Evolutionary conservation across 2,797 vertebrate genomes (phyloP).

Genomic region (Aulostomus chinensis): DNA sequence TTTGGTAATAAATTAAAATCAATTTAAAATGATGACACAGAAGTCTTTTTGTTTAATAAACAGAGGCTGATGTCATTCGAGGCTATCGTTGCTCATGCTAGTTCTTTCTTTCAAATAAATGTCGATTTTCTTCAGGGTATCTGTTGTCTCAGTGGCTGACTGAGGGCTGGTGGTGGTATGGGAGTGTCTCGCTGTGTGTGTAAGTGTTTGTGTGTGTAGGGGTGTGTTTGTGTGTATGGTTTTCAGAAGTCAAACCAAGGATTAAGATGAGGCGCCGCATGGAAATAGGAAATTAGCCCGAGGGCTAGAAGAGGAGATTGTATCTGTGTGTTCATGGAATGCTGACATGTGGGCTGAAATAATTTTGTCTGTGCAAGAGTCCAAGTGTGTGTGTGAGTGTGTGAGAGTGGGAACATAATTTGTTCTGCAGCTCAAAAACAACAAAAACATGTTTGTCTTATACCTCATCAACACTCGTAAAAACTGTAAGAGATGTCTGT

Average conservation of each 20-base stretch:
- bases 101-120: too few relatives aligned
- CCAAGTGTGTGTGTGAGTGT: too few relatives aligned
- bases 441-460: background rate
- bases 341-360: conserved; percentile 20
- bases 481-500: too few relatives aligned
- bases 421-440: conserved; percentile 3
- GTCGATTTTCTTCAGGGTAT: too few relatives aligned
- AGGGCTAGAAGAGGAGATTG: conserved; percentile 39
- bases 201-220: conserved; percentile 35
- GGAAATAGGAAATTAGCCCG: conserved; percentile 76
- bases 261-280: conserved; percentile 68
- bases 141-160: too few relatives aligned
- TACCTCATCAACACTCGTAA: conserved; percentile 1
- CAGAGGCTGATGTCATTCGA: too few relatives aligned
- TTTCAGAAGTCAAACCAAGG: conserved; percentile 57
- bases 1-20: too few relatives aligned
- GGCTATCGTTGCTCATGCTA: too few relatives aligned
- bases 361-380: conserved; percentile 25
- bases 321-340: conserved; percentile 9
- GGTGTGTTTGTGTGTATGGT: conserved; percentile 44
- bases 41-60: too few relatives aligned
- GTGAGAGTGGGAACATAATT: conserved; percentile 4
- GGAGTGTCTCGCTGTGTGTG: too few relatives aligned
- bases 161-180: too few relatives aligned
- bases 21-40: too few relatives aligned